Evolutionary conservation across 2,113 vertebrate genomes (phyloP).

Genomic region (Vulpes ferrilata): DNA sequence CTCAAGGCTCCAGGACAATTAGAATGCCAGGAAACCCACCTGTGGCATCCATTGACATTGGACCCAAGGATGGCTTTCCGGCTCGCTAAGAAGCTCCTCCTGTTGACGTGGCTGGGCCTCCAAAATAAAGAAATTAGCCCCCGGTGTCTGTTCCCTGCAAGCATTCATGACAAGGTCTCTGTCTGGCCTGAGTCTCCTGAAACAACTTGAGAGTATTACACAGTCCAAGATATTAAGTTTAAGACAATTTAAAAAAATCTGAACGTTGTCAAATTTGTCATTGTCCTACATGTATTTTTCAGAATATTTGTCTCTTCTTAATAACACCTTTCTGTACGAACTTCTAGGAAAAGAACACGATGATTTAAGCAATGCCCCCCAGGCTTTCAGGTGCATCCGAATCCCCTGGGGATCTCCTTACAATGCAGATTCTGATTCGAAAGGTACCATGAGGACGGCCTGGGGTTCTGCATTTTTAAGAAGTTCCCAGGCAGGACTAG

Average conservation of each 20-base stretch:
- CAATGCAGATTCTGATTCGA: neutral
- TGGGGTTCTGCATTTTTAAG: neutral
- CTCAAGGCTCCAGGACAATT: neutral
- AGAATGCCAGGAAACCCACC: neutral
- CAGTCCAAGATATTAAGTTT: neutral
- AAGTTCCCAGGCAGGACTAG: neutral
- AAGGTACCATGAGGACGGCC: neutral
- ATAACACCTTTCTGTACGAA: neutral
- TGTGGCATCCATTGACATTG: neutral
- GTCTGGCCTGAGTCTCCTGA: neutral
- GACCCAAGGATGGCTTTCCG: neutral
- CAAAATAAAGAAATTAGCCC: neutral
- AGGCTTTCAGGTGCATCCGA: too few species aligned
- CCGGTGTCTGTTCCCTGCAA: neutral
- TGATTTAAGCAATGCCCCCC: neutral
- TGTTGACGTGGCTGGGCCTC: neutral
- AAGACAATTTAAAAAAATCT: neutral
- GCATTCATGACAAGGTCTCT: neutral
- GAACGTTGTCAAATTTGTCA: neutral
- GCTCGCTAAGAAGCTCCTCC: neutral
- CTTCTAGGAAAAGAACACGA: neutral
- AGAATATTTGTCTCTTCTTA: neutral
- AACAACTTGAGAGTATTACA: rapidly evolving
- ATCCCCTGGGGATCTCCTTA: too few species aligned
- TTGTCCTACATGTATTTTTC: neutral